Conservation (phyloP, 2,797 vertebrate genomes). For the Tapirus indicus region DNA sequence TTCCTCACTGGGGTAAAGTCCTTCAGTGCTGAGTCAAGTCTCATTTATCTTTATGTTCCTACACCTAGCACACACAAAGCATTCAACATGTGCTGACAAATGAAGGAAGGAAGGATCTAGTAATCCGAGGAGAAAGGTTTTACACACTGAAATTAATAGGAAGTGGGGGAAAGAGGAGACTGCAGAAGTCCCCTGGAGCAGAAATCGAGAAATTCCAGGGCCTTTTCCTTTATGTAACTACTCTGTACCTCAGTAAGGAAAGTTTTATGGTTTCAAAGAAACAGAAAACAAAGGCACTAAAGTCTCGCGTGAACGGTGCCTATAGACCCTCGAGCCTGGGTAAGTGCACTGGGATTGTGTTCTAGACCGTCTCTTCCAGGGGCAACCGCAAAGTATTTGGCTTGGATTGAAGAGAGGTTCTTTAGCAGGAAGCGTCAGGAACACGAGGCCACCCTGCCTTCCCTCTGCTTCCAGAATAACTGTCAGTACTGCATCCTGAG, state of each 20-base stretch:
- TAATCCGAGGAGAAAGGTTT: background rate
- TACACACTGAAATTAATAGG: background rate
- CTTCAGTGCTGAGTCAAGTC: background rate
- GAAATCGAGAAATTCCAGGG: background rate
- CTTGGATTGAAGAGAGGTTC: background rate
- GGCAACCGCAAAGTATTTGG: background rate
- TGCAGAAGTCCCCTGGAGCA: background rate
- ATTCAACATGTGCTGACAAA: background rate
- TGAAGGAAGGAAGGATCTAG: background rate
- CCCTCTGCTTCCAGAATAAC: background rate
- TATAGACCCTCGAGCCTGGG: background rate
- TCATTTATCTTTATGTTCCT: background rate
- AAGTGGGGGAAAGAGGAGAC: background rate
- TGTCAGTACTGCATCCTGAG: background rate
- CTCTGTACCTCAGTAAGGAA: background rate
- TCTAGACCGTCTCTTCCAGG: background rate
- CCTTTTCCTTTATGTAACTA: background rate
- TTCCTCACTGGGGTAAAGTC: background rate
- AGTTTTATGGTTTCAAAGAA: background rate
- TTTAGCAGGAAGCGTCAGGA: background rate
- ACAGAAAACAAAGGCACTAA: background rate
- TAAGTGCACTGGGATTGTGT: accelerated
- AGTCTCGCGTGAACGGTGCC: accelerated
- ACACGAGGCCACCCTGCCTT: background rate
- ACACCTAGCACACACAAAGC: background rate